These are phyloP conservation scores for Willowsia nigromaculata DNA, from an alignment of 2,888 invertebrate genomes.

Conservation along the genomic window DNA sequence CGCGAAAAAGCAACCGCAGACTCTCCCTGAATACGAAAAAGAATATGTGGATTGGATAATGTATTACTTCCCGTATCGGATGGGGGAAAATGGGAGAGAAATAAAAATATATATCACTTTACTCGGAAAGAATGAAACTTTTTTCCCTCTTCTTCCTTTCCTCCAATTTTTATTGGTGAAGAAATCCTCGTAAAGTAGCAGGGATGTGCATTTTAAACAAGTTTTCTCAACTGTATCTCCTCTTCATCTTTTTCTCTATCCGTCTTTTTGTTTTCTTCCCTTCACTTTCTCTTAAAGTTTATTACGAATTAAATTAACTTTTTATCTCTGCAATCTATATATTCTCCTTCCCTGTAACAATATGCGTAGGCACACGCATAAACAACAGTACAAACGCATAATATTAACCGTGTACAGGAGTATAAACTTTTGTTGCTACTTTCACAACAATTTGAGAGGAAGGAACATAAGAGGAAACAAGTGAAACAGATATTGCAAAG, in stretches of 20 bases:
- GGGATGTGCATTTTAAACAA: conserved; percentile 38
- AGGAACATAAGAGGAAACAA: not conserved
- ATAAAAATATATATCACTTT: not conserved
- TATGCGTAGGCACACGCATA: conserved; percentile 7
- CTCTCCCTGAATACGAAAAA: conserved; percentile 2
- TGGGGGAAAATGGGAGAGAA: not conserved
- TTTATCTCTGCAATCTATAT: not conserved
- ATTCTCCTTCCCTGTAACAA: not conserved
- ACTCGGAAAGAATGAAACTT: conserved; percentile 31
- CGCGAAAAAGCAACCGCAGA: not conserved
- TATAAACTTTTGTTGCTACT: not conserved
- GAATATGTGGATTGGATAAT: not conserved
- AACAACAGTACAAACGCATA: conserved; percentile 9
- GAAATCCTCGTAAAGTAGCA: not conserved
- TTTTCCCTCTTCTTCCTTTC: not conserved
- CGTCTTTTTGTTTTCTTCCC: not conserved
- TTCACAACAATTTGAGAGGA: not conserved
- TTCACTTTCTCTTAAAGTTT: conserved; percentile 1
- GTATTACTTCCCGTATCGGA: not conserved
- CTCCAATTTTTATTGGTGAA: not conserved
- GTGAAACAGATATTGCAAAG: not conserved
- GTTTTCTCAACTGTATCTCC: not conserved
- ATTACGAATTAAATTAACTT: conserved; percentile 21
- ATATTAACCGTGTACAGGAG: not conserved
- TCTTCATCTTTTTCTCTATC: conserved; percentile 25